A percentile compares a stretch with the other conserved stretches of the same genome.
phyloP scores from a whole-genome alignment of 2,113 vertebrate genomes.

The Fregata magnificens region DNA sequence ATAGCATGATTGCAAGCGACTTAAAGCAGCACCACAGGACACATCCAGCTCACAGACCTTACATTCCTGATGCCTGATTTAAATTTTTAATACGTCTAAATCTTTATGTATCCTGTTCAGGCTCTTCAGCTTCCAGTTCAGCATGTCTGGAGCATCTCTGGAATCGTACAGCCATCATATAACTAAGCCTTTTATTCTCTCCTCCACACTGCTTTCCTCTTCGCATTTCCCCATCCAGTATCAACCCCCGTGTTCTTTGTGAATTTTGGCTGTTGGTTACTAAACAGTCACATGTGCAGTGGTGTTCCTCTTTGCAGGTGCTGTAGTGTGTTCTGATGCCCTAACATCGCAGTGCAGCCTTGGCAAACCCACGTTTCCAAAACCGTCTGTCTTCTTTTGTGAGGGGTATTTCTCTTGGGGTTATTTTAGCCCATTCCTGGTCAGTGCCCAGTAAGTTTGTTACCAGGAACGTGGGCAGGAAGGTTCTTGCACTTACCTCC shows the following conservation, averaged over 20 bases:
- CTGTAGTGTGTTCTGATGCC: not conserved
- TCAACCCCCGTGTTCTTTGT: accelerated
- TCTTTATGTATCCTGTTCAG: not conserved
- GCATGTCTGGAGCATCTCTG: not conserved
- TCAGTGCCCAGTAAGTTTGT: not conserved
- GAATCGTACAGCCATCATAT: not conserved
- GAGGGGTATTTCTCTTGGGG: not conserved
- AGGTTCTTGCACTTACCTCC: not conserved
- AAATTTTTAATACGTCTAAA: not conserved
- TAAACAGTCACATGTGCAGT: accelerated
- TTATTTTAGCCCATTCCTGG: not conserved
- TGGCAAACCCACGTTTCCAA: not conserved
- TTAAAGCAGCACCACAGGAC: not conserved
- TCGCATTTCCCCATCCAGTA: not conserved
- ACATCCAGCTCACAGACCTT: not conserved
- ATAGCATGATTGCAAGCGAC: not conserved
- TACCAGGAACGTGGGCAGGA: accelerated
- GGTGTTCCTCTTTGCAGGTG: not conserved
- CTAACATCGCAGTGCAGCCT: too few species aligned
- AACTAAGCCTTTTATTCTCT: not conserved
- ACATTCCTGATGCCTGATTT: not conserved
- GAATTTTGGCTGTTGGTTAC: not conserved
- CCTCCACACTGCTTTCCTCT: not conserved
- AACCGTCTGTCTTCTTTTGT: not conserved
- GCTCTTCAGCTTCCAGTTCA: not conserved